Evolutionary conservation across 2,113 vertebrate species (phyloP), one percentile per base, ranked within the genome.

Genomic region (Perca fluviatilis): DNA sequence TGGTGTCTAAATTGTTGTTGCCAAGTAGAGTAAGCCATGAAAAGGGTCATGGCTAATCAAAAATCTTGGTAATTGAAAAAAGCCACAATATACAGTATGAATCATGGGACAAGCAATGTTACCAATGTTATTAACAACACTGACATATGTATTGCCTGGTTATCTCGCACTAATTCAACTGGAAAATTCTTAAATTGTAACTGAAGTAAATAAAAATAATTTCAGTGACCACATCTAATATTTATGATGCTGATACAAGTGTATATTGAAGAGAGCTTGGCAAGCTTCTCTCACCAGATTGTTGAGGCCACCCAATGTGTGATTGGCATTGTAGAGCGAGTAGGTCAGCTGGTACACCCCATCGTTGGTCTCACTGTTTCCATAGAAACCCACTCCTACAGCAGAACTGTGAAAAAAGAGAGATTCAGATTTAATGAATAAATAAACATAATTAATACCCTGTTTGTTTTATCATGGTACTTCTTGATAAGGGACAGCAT

Each of bases 331-430:
- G 90, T 96, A 95, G 93, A 99, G 92, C 79, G 98, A 97, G 68
- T 98, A 97, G 93, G 97, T 97, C 89, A 99, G 95, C 95, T 98
- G 98, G 95, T 97, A 96, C 51, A 97, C 91, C 1, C 98, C 98
- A 0, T 99, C 98, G 0, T 97, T 98, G 94, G 97, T 96, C 95
- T 99, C 97, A 1, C 98, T 99, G 96, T 99, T 99, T 77, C 98
- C 98, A 40, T 99, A 99, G 95, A 99, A 99, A 94, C 98, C 98
- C 46, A 98, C 74, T 23, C 97, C 98, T 0, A 99, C 96, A 0
- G 97, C 97, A 15, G 95, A 96, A n/a, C 98, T 99, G 87, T 61
- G 74, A n/a, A 77, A 82, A 64, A 79, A 86, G 64, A 76, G 23
- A 73, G 64, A 85, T 69, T 69, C 27, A 56, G 47, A 81, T 36